phyloP scores from a whole-genome alignment of 2,113 vertebrate genomes.

The Echinops telfairi region DNA sequence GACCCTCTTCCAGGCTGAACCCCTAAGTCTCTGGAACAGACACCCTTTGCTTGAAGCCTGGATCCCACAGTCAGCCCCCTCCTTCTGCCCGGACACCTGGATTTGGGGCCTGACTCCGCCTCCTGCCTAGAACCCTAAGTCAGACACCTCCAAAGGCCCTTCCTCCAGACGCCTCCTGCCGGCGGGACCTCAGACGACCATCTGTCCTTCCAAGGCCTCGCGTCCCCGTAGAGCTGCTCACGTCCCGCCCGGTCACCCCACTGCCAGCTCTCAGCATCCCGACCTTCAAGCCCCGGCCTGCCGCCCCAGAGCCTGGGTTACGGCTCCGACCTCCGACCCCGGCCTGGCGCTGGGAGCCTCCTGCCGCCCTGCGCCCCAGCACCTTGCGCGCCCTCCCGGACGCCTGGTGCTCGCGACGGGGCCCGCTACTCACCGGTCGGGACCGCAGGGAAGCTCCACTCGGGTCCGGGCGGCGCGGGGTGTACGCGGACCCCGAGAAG shows the following conservation, averaged over 20 bases:
- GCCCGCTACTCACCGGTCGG: constrained; percentile 70
- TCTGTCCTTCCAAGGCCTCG: constrained; percentile 47
- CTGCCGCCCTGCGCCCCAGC: constrained; percentile 26
- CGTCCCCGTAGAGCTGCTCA: constrained; percentile 20
- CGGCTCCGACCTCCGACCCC: constrained; percentile 60
- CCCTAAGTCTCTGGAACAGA: constrained; percentile 22
- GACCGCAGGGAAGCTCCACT: constrained; percentile 58
- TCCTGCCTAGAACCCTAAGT: neutral
- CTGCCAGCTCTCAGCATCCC: neutral
- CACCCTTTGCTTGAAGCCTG: constrained; percentile 3
- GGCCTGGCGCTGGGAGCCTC: neutral
- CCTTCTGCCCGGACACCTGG: constrained; percentile 48
- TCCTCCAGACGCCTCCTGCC: constrained; percentile 24
- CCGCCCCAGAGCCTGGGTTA: constrained; percentile 29
- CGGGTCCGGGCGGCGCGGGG: constrained; percentile 68
- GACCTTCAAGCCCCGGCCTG: neutral
- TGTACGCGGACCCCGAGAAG: constrained; percentile 75
- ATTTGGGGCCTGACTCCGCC: constrained; percentile 48
- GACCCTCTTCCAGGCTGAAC: constrained; percentile 17
- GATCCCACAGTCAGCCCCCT: constrained; percentile 44
- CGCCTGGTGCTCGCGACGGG: neutral
- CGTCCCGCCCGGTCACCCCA: neutral
- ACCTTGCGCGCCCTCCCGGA: constrained; percentile 39
- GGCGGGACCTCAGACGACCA: constrained; percentile 7
- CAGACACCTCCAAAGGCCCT: constrained; percentile 5